Evolutionary conservation across 2,888 invertebrate genomes (phyloP), one percentile per base, ranked within the genome.

Genomic region (Ischnus inquisitorius): DNA sequence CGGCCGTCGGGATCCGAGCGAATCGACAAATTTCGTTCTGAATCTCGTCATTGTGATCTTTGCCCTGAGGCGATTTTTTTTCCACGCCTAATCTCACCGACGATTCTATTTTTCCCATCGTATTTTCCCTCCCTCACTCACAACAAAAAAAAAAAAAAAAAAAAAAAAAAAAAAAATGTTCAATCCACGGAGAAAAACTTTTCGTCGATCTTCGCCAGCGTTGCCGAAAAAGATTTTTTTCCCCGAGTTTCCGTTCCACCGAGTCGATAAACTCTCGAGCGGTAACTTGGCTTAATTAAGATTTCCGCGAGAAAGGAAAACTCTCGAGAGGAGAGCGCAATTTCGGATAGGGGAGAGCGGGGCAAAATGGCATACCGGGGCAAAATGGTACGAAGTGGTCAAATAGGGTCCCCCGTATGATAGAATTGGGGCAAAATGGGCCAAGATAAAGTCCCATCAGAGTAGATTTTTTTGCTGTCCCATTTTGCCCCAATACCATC

Each of bases 201-300:
- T 5, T 67, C 28, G n/a, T 19, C 19, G 19, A 10, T 5, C 25
- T 43, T 34, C 16, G 62, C 57, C 16, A 60, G 16, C 14, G 28
- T 34, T 19, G 43, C n/a, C 43, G 16, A 46, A 25, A 75, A 75
- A 51, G n/a, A n/a, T n/a, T n/a, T n/a, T n/a, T 68, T 39, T 25
- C 39, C 12, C 48, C 1, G 57, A 28, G 8, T 39, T 48, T 64
- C 54, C 64, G 28, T 12, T 57, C 8, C 62, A 60, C 68, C 67
- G 34, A 68, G 39, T 46, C 68, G 28, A 71, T 54, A 34, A n/a
- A 34, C 64, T 79, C 39, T 22, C 51, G 19, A 67, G 54, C 75
- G 62, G 43, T 14, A 71, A 76, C 64, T 69, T 76, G 43, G 69
- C 75, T 62, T 64, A 81, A 82, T 82, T 82, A 82, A 77, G 54